Base-by-base conservation (phyloP, 2,797 vertebrate species). In the Gymnoscopelus braueri region DNA sequence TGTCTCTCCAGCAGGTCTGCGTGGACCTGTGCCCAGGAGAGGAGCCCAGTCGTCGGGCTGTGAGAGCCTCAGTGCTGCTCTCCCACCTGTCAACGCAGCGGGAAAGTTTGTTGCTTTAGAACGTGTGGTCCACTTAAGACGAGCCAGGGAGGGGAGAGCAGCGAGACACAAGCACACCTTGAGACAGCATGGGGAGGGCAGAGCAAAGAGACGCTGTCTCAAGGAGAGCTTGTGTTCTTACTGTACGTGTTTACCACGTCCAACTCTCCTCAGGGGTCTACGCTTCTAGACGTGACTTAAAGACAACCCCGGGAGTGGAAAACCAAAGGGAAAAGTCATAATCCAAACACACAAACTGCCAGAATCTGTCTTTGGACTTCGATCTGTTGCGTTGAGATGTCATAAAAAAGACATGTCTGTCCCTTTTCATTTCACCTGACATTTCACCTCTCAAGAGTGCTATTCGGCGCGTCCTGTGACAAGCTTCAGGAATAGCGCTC, bases 41-140 rank as follows among this genome's bases (percentile, higher is more conserved):
- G 79, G 81, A 84, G 77, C 64, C 69, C 23, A 35, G 9, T 65
- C 65, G 64, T 60, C 44, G 77, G 68, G 85, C 5, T 9, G 39
- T 78, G 73, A 61, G 65, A 82, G 74, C 61, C 76, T 76, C 74
- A 78, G 77, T 62, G 59, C 80, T 71, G 62, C 71, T 78, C 60
- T 53, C 57, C 71, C 52, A 39, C 66, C 24, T 85, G 84, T 86
- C 87, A 86, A 88, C 81, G 74, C 74, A 86, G 86, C 76, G 60
- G 77, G 66, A 72, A 58, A 7, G 69, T 83, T 86, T 90, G 90
- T 92, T 93, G 83, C 84, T 89, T 91, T 83, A 90, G 39, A 87
- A 83, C 74, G 73, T 90, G 90, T 86, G 87, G 88, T 89, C 93
- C 91, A 86, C 90, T 92, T 91, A 85, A 72, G 58, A 76, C 76